Conservation (phyloP, 2,888 invertebrate genomes). For the Ellobium chinense region DNA sequence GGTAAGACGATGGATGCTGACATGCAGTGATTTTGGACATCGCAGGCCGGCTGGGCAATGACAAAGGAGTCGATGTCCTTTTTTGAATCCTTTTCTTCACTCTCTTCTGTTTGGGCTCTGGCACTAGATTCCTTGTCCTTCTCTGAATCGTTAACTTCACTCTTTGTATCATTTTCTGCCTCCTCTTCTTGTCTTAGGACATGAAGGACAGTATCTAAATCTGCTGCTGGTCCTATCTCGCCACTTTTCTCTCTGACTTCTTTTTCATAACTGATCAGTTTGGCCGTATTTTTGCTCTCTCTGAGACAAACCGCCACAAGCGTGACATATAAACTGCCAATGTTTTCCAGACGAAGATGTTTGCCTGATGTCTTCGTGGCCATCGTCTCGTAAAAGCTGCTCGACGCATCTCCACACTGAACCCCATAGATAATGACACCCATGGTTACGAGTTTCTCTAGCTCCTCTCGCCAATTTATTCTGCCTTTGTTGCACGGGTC, state of each 20-base stretch:
- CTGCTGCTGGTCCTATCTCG: neutral
- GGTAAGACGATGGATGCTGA: too few relatives aligned
- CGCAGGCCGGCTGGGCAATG: too few relatives aligned
- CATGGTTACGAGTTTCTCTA: slow-evolving; percentile 48
- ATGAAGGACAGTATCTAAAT: neutral
- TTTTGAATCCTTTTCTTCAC: too few relatives aligned
- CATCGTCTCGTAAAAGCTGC: neutral
- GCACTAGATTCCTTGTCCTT: too few relatives aligned
- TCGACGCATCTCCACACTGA: neutral
- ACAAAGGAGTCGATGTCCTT: too few relatives aligned
- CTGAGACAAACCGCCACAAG: neutral
- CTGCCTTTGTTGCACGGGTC: slow-evolving; percentile 61
- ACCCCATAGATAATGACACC: neutral
- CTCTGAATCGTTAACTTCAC: too few relatives aligned
- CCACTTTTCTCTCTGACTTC: neutral
- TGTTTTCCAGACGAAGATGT: neutral
- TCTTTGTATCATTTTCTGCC: too few relatives aligned
- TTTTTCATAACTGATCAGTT: neutral
- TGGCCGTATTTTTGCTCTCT: neutral
- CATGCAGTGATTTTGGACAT: too few relatives aligned
- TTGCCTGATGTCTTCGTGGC: neutral
- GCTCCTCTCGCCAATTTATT: slow-evolving; percentile 67
- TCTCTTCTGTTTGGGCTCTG: too few relatives aligned
- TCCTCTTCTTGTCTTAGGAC: neutral
- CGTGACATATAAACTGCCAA: neutral